Evolutionary conservation across 2,888 invertebrate genomes (phyloP).

Genomic region (Cantharis lateralis): DNA sequence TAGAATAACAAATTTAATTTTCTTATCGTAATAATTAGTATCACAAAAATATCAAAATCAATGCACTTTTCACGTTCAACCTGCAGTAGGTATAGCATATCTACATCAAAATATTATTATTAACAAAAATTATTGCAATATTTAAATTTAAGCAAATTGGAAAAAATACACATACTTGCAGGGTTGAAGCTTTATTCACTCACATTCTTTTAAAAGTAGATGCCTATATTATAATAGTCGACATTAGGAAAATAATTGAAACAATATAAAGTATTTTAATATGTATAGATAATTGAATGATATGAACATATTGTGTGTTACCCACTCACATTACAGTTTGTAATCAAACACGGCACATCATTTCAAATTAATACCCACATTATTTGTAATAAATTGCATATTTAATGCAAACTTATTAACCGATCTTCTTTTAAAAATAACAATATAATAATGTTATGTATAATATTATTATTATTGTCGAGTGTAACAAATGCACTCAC

Average conservation of each 20-base stretch:
- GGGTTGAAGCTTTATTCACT: slow-evolving; percentile 37
- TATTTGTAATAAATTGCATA: neutral
- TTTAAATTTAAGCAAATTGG: neutral
- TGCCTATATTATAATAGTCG: slow-evolving; percentile 3
- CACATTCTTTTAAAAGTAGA: slow-evolving; percentile 35
- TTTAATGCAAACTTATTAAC: neutral
- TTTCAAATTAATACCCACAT: neutral
- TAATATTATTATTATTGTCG: neutral
- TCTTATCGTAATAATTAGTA: neutral
- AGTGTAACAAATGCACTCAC: neutral
- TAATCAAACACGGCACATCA: neutral
- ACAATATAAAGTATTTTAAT: neutral
- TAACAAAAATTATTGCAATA: neutral
- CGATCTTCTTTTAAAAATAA: neutral
- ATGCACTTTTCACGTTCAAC: neutral
- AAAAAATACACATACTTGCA: slow-evolving; percentile 17
- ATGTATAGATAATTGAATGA: neutral
- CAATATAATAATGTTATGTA: neutral
- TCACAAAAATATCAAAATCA: neutral
- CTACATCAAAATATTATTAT: neutral
- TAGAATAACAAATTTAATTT: neutral
- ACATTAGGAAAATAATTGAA: neutral
- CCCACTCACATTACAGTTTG: neutral
- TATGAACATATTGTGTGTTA: neutral
- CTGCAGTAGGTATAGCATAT: neutral